Evolutionary conservation across 2,888 invertebrate genomes (phyloP).

Genomic region (Amitus sp.): DNA sequence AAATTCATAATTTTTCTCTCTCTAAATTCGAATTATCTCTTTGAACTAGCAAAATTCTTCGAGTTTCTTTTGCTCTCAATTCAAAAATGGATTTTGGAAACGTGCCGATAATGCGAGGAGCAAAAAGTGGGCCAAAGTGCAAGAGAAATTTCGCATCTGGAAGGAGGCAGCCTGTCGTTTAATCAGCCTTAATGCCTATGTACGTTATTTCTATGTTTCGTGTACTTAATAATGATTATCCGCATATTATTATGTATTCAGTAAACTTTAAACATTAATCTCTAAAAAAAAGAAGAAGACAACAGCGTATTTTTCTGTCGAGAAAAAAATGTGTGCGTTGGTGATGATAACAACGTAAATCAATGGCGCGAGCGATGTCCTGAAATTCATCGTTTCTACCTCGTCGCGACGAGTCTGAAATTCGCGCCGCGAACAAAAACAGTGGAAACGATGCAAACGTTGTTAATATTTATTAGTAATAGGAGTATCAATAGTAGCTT

Average conservation of each 20-base stretch:
- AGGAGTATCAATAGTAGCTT: conserved; percentile 45
- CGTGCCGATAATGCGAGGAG: neutral
- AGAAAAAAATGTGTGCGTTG: conserved; percentile 50
- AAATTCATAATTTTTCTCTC: neutral
- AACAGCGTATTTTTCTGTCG: conserved; percentile 53
- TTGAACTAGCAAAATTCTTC: neutral
- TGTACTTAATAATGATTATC: conserved; percentile 65
- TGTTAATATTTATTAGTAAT: conserved; percentile 24
- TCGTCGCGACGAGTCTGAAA: conserved; percentile 12
- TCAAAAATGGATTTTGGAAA: no score
- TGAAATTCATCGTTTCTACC: conserved; percentile 16
- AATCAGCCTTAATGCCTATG: conserved; percentile 58
- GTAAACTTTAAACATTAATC: conserved; percentile 63
- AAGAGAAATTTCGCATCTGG: conserved; percentile 55
- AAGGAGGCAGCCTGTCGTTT: conserved; percentile 56
- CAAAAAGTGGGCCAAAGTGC: conserved; percentile 31
- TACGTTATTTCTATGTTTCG: conserved; percentile 60
- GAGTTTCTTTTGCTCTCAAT: neutral
- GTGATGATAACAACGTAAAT: conserved; percentile 38
- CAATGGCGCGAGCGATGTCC: conserved; percentile 29
- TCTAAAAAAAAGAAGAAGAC: conserved; percentile 50
- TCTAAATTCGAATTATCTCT: conserved; percentile 6
- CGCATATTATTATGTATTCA: conserved; percentile 61
- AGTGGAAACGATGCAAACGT: conserved; percentile 39
- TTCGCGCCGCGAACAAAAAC: no score